These are phyloP conservation scores for Ochropleura leucogaster DNA, from an alignment of 2,888 invertebrate species.

Conservation along the genomic window DNA sequence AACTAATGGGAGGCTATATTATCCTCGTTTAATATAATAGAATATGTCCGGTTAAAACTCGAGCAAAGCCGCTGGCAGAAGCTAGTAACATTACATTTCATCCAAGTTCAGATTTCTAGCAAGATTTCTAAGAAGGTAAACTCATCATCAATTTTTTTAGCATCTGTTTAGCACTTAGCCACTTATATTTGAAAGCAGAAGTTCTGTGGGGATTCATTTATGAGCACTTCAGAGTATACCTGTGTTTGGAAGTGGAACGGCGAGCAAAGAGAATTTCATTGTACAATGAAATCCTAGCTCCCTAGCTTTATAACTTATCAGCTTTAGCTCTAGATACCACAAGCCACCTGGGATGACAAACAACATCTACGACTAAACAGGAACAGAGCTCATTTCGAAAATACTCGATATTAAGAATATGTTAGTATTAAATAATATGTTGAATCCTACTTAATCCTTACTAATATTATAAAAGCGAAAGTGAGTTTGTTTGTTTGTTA, in stretches of 20 bases:
- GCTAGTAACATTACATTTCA: not conserved
- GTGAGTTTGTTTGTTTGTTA: no score
- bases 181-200: not conserved
- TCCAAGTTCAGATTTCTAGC: not conserved
- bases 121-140: not conserved
- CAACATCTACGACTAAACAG: not conserved
- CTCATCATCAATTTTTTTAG: not conserved
- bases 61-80: not conserved
- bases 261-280: constrained; percentile 31
- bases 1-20: no score
- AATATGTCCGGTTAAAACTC: no score
- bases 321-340: constrained; percentile 1
- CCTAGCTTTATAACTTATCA: not conserved
- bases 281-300: not conserved
- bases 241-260: not conserved
- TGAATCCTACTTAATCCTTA: no score
- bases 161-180: not conserved
- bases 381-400: not conserved
- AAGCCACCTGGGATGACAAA: constrained; percentile 7
- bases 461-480: no score
- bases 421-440: no score
- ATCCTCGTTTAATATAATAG: no score
- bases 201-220: not conserved
- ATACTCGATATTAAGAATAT: not conserved
- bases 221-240: not conserved